phyloP scores from a whole-genome alignment of 2,888 invertebrate genomes.

The Andrena bucephala region DNA sequence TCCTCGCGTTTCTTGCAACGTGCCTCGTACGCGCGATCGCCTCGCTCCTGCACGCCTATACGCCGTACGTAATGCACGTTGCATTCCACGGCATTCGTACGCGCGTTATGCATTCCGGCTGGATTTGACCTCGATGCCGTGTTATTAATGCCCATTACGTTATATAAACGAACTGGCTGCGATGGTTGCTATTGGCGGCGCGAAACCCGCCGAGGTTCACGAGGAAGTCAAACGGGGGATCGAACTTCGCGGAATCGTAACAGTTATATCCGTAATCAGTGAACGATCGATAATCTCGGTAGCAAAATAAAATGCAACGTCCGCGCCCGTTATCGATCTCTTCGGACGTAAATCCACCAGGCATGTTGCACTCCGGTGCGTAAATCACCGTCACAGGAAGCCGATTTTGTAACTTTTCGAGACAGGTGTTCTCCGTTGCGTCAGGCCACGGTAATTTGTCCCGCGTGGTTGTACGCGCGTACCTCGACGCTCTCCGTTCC shows the following conservation, averaged over 20 bases:
- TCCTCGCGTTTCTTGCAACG: conserved; percentile 64
- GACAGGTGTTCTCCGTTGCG: conserved; percentile 78
- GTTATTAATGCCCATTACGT: conserved; percentile 65
- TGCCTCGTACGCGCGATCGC: conserved; percentile 28
- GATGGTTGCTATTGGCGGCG: background rate
- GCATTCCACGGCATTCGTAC: conserved; percentile 60
- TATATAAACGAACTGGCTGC: conserved; percentile 60
- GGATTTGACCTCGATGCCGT: conserved; percentile 63
- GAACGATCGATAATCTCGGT: background rate
- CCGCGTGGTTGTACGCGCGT: conserved; percentile 34
- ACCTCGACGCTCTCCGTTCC: conserved; percentile 31
- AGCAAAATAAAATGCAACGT: background rate
- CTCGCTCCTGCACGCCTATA: conserved; percentile 29
- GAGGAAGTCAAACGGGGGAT: conserved; percentile 3
- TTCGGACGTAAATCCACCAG: conserved; percentile 23
- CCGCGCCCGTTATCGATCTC: conserved; percentile 10
- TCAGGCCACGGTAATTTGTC: conserved; percentile 76
- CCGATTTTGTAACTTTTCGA: conserved; percentile 76
- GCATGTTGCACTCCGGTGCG: conserved; percentile 29
- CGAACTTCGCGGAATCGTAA: background rate
- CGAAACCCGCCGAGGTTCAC: background rate
- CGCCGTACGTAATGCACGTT: conserved; percentile 61
- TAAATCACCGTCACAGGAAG: conserved; percentile 63
- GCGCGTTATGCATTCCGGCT: conserved; percentile 65
- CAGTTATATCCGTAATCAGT: background rate